A percentile compares a stretch with the other conserved stretches of the same genome.
These are phyloP conservation scores for Gortyna flavago DNA, from an alignment of 2,888 invertebrate genomes.

Conservation along the genomic window DNA sequence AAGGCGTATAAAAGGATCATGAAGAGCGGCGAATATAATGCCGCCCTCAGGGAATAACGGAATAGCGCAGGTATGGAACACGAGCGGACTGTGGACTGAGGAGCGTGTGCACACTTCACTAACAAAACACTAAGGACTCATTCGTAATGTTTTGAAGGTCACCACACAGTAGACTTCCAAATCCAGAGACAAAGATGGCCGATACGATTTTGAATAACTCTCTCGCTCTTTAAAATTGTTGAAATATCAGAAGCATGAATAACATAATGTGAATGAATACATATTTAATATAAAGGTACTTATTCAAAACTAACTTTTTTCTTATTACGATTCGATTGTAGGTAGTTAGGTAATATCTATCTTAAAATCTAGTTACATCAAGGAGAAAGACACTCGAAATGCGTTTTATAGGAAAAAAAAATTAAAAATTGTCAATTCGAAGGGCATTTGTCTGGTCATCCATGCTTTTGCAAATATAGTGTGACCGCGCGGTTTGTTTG, in stretches of 20 bases:
- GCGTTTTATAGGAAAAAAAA: not conserved
- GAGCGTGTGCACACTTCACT: slow-evolving; percentile 52
- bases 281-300: not conserved
- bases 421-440: not conserved
- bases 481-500: slow-evolving; percentile 7
- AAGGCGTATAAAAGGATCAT: slow-evolving; percentile 60
- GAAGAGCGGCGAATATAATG: slow-evolving; percentile 61
- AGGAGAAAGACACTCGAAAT: not conserved
- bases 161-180: slow-evolving; percentile 36
- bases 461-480: not conserved
- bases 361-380: slow-evolving; percentile 2
- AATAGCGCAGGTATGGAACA: slow-evolving; percentile 67
- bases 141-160: slow-evolving; percentile 61
- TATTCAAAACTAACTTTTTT: not conserved
- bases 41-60: slow-evolving; percentile 66
- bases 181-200: slow-evolving; percentile 50
- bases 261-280: slow-evolving; percentile 16
- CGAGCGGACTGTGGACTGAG: slow-evolving; percentile 38
- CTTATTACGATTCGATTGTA: not conserved
- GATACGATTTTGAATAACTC: slow-evolving; percentile 18
- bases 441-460: not conserved
- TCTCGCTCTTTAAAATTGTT: slow-evolving; percentile 7
- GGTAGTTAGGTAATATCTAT: slow-evolving; percentile 1
- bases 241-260: slow-evolving; percentile 24
- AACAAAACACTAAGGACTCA: slow-evolving; percentile 49